A percentile compares a stretch with the other conserved stretches of the same genome.
Conservation (phyloP, 2,113 vertebrate species). For the Andinoacara biseriatus region DNA sequence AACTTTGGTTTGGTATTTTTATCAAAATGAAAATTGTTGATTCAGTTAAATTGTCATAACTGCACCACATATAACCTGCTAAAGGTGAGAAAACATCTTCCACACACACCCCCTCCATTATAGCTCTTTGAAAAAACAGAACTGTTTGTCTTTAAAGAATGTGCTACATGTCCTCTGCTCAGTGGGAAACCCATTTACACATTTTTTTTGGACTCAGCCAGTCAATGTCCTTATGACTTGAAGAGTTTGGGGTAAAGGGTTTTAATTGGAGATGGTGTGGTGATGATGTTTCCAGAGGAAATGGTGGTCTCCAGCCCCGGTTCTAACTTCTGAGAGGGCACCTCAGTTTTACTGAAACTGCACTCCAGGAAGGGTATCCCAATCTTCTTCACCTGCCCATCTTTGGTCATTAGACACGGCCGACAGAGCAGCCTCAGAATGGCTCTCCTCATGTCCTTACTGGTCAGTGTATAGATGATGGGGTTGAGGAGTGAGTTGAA, state of each 20-base stretch:
- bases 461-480: conserved; percentile 91
- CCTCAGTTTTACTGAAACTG: conserved; percentile 85
- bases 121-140: conserved; percentile 9
- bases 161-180: conserved; percentile 42
- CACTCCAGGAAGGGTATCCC: conserved; percentile 82
- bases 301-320: conserved; percentile 79
- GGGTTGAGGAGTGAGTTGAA: conserved; percentile 91
- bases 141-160: not conserved
- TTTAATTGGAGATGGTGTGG: conserved; percentile 75
- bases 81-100: conserved; percentile 1
- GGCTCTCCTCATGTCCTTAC: conserved; percentile 86
- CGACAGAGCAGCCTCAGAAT: conserved; percentile 85
- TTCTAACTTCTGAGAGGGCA: conserved; percentile 78
- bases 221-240: conserved; percentile 66
- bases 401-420: conserved; percentile 74
- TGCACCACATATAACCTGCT: not conserved
- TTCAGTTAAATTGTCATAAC: conserved; percentile 1
- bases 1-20: conserved; percentile 2
- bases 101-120: not conserved
- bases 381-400: conserved; percentile 75
- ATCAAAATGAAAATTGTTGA: not conserved
- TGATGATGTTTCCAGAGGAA: conserved; percentile 78
- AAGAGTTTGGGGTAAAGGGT: conserved; percentile 73
- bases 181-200: conserved; percentile 37
- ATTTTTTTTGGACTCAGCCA: not conserved